These are phyloP conservation scores for Agonopterix alstromeriana DNA, from an alignment of 2,888 invertebrate genomes.

Conservation along the genomic window DNA sequence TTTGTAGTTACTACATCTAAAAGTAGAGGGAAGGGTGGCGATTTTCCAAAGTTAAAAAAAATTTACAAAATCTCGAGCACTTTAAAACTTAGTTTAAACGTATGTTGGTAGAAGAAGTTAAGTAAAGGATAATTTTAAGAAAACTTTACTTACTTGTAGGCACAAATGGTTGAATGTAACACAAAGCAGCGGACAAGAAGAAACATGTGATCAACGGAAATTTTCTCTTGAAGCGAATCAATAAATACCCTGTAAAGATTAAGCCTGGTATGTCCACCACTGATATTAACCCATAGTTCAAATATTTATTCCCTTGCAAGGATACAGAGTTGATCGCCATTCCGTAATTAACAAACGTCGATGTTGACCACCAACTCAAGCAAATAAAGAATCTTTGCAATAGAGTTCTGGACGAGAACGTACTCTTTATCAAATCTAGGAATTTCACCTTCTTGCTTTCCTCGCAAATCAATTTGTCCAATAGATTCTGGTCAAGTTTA, in stretches of 20 bases:
- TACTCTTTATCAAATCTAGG: conserved; percentile 34
- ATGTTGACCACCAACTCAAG: conserved; percentile 75
- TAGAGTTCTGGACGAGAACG: conserved; percentile 43
- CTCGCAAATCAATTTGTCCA: conserved; percentile 36
- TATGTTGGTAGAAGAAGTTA: too few relatives aligned
- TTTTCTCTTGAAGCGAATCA: conserved; percentile 75
- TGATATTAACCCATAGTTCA: conserved; percentile 81
- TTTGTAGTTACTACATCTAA: too few relatives aligned
- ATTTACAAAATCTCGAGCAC: too few relatives aligned
- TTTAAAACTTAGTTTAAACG: too few relatives aligned
- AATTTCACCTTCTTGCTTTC: conserved; percentile 32
- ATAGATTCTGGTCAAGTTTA: conserved; percentile 30
- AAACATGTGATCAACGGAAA: conserved; percentile 73
- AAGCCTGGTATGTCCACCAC: conserved; percentile 77
- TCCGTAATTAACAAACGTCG: conserved; percentile 87
- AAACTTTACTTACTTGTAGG: conserved; percentile 58
- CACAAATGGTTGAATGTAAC: conserved; percentile 77
- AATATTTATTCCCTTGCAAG: conserved; percentile 84
- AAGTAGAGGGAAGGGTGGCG: too few relatives aligned
- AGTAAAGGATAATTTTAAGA: too few relatives aligned
- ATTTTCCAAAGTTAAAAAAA: too few relatives aligned
- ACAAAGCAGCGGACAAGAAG: conserved; percentile 73
- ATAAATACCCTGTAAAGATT: conserved; percentile 66
- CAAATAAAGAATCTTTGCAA: conserved; percentile 53
- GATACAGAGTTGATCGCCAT: conserved; percentile 84